These are phyloP conservation scores for Isichthys henryi DNA, from an alignment of 2,113 vertebrate genomes.

Conservation along the genomic window DNA sequence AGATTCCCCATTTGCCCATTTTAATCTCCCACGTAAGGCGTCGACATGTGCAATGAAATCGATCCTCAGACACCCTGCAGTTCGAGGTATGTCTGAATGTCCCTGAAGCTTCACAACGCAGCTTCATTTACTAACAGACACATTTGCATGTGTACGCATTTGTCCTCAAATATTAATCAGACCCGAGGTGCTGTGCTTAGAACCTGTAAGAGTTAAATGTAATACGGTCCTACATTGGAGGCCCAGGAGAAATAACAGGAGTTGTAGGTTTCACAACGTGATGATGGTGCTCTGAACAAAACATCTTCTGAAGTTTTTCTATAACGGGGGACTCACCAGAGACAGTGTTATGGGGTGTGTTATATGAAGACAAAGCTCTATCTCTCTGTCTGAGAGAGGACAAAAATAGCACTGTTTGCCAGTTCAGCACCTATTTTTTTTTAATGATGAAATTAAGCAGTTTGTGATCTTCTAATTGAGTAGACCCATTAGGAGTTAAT, in stretches of 20 bases:
- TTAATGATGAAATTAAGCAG: constrained; percentile 21
- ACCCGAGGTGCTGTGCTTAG: neutral
- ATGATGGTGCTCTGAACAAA: neutral
- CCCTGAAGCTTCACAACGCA: neutral
- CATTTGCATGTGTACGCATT: neutral
- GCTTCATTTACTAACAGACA: neutral
- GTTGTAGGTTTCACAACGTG: neutral
- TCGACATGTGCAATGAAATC: neutral
- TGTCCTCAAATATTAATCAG: neutral
- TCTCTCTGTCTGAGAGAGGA: neutral
- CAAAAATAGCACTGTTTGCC: constrained; percentile 8
- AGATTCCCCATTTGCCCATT: neutral
- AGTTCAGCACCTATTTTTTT: constrained; percentile 7
- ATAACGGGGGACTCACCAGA: neutral
- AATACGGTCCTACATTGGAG: neutral
- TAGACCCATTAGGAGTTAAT: constrained; percentile 24
- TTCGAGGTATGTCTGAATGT: neutral
- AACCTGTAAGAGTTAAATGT: neutral
- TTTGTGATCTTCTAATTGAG: constrained; percentile 21
- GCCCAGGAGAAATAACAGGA: neutral
- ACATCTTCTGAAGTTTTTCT: neutral
- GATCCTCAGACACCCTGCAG: neutral
- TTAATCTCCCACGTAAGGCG: neutral
- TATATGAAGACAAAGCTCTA: neutral
- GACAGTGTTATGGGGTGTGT: neutral